A percentile compares a stretch with the other conserved stretches of the same genome.
phyloP scores from a whole-genome alignment of 2,797 vertebrate genomes.

The Rachycentron canadum region DNA sequence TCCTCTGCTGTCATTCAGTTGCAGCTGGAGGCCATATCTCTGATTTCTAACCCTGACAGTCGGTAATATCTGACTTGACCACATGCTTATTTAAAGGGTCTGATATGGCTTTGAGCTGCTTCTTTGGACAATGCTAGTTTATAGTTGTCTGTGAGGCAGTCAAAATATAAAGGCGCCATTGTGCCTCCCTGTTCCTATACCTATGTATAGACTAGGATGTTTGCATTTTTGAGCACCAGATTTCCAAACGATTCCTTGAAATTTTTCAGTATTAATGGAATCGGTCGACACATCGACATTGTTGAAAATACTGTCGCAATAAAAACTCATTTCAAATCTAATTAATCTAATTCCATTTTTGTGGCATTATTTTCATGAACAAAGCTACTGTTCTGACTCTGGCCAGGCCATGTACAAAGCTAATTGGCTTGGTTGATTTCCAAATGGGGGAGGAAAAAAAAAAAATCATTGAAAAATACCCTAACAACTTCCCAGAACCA shows the following conservation, averaged over 20 bases:
- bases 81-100: conserved; percentile 59
- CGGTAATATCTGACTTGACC: conserved; percentile 60
- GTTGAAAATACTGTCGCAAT: neutral
- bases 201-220: conserved; percentile 63
- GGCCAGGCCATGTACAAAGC: neutral
- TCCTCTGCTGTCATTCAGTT: conserved; percentile 62
- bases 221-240: conserved; percentile 21
- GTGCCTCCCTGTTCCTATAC: conserved; percentile 43
- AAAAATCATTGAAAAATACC: neutral
- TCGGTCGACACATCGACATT: no score
- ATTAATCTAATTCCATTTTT: neutral
- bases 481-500: neutral
- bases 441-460: neutral
- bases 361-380: neutral
- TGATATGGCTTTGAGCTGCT: conserved; percentile 52
- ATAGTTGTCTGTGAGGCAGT: conserved; percentile 55
- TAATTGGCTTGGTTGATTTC: neutral
- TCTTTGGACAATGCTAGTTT: conserved; percentile 70
- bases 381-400: neutral
- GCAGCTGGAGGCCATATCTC: conserved; percentile 72
- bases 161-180: conserved; percentile 72
- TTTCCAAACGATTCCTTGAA: conserved; percentile 14
- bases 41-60: conserved; percentile 57
- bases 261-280: neutral
- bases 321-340: neutral